phyloP scores from a whole-genome alignment of 2,888 invertebrate genomes.

The Polylopha cassiicola region DNA sequence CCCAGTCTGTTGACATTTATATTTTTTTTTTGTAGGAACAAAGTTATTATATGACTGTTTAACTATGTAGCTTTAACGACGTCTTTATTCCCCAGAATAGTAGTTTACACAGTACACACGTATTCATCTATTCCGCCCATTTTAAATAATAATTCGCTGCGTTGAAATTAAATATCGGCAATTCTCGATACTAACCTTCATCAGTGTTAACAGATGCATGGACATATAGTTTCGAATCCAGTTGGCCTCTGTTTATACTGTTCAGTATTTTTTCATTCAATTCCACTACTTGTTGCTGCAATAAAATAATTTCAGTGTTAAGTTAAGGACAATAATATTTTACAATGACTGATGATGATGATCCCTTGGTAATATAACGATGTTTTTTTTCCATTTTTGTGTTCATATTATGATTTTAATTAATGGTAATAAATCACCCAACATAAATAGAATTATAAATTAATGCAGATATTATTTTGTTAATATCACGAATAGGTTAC shows the following conservation, averaged over 20 bases:
- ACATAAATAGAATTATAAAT: neutral
- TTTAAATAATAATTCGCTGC: too few relatives aligned
- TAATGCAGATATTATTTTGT: neutral
- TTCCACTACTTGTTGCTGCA: conserved; percentile 44
- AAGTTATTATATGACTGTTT: neutral
- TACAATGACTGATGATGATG: too few relatives aligned
- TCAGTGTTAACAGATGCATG: conserved; percentile 61
- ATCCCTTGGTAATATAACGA: too few relatives aligned
- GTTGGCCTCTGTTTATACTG: conserved; percentile 28
- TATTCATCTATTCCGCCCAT: too few relatives aligned
- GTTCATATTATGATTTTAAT: too few relatives aligned
- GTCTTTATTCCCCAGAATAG: too few relatives aligned
- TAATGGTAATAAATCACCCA: too few relatives aligned
- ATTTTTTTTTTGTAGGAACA: neutral
- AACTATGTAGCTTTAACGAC: neutral
- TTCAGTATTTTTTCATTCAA: conserved; percentile 40
- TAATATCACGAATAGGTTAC: too few relatives aligned
- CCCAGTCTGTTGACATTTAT: conserved; percentile 49
- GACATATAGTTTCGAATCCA: conserved; percentile 30
- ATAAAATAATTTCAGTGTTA: conserved; percentile 15
- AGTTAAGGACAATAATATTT: too few relatives aligned
- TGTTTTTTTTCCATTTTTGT: too few relatives aligned
- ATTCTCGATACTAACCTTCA: conserved; percentile 43
- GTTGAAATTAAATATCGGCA: conserved; percentile 2
- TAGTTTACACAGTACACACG: too few relatives aligned